Base-by-base conservation (phyloP, 2,797 vertebrate species). In the Erithacus rubecula region DNA sequence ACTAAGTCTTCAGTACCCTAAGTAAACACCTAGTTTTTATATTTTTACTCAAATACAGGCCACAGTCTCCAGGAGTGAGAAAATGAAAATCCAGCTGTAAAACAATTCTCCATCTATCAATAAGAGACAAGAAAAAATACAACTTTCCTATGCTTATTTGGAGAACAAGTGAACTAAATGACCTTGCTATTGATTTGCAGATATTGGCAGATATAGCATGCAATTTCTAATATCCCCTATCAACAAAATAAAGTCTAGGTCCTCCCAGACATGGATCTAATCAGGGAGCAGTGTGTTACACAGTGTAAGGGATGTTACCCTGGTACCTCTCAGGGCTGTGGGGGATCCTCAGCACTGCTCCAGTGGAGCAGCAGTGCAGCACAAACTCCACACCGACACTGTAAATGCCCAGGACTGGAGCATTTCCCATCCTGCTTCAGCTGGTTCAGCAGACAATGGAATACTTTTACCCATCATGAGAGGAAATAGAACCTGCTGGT, bases 321-420 rank as follows among this genome's bases (percentile, higher is more conserved):
- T 46, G 39, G 29, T 80, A 22, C 27, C 43, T 58, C 64, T 46
- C 75, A 51, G 4, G 65, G 29, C 21, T 8, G 1, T 3, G 5
- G 47, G 30, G 32, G 16, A 15, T 4, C 5, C 17, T 27, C 62
- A 74, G 90, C 47, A 11, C 11, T 64, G 53, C 65, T 37, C 17
- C 58, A 30, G n/a, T 53, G 46, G 6, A 60, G 30, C 44, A 70
- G 46, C 43, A 43, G 3, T 1, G 0, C 8, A 70, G 21, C 56
- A 46, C 74, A 75, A 51, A 32, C n/a, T 44, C 26, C 11, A 1
- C 14, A 5, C 19, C 11, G 6, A 0, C 1, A 0, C 5, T 46
- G 1, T 8, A 47, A 41, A 12, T 36, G 23, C n/a, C 46, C 34
- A 4, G 2, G 4, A 24, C 12, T 12, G 19, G 9, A 30, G 23